Conservation (phyloP, 23 tunicate genomes). For the Phallusia fumigata region DNA sequence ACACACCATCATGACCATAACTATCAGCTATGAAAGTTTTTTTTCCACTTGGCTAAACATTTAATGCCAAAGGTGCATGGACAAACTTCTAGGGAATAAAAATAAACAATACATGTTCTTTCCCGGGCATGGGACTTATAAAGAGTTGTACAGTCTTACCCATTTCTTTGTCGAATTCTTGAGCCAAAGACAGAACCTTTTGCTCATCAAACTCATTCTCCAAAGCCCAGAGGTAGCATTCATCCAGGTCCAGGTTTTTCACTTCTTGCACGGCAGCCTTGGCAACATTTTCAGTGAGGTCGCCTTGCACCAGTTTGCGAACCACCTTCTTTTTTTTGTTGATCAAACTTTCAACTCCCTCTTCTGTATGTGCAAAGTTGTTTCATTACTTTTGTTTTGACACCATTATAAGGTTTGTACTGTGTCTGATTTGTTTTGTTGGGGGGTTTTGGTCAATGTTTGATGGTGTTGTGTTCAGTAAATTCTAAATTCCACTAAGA, state of each 20-base stretch:
- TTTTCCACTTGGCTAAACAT: too few relatives aligned
- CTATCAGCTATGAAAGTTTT: too few relatives aligned
- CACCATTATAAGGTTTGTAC: too few relatives aligned
- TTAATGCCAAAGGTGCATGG: too few relatives aligned
- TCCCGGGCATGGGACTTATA: too few relatives aligned
- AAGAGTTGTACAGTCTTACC: conserved; percentile 41
- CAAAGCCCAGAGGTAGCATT: conserved; percentile 51
- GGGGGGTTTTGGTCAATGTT: too few relatives aligned
- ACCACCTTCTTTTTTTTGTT: conserved; percentile 48
- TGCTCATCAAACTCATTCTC: conserved; percentile 38
- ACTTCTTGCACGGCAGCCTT: conserved; percentile 76
- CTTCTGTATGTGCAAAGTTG: not conserved
- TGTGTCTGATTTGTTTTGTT: too few relatives aligned
- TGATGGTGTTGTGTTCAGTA: too few relatives aligned
- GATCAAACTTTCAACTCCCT: not conserved
- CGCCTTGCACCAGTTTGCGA: conserved; percentile 31
- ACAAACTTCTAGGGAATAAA: too few relatives aligned
- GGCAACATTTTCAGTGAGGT: conserved; percentile 39
- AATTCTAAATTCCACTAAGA: too few relatives aligned
- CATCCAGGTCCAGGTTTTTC: conserved; percentile 38
- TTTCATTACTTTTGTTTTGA: not conserved
- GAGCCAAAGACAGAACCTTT: not conserved
- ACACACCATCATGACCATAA: too few relatives aligned
- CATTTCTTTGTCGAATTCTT: conserved; percentile 43
- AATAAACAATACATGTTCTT: too few relatives aligned